Evolutionary conservation across 2,888 invertebrate species (phyloP).

Genomic region (Mythimna albipuncta): DNA sequence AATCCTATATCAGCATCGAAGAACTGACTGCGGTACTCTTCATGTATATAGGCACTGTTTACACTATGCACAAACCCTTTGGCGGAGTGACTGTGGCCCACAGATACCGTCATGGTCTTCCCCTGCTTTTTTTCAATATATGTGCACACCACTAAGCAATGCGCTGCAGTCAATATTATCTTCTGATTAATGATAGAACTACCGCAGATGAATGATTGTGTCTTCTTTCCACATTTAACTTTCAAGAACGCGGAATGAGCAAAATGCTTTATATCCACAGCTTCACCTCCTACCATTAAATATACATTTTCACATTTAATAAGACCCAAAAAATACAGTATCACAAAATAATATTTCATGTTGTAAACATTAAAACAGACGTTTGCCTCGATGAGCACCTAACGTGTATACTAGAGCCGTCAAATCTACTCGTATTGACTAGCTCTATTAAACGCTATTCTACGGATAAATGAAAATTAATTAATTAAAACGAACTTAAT

Average conservation of each 20-base stretch:
- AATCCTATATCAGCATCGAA: constrained; percentile 20
- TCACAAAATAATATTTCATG: constrained; percentile 9
- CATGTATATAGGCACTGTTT: neutral
- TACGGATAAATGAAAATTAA: neutral
- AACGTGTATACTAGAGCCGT: neutral
- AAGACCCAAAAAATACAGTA: constrained; percentile 4
- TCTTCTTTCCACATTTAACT: neutral
- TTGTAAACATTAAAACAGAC: neutral
- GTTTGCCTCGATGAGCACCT: neutral
- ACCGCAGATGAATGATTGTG: constrained; percentile 28
- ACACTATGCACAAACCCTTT: neutral
- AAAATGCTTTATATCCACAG: neutral
- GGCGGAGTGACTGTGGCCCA: neutral
- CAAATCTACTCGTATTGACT: neutral
- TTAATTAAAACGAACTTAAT: neutral
- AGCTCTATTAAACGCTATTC: neutral
- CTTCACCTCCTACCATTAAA: neutral
- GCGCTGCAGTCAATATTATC: constrained; percentile 55
- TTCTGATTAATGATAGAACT: constrained; percentile 61
- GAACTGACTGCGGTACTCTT: fast-evolving
- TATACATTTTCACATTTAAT: constrained; percentile 1
- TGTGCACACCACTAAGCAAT: constrained; percentile 44
- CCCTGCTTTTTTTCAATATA: neutral
- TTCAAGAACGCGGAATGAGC: constrained; percentile 7
- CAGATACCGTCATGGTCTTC: neutral